phyloP scores from a whole-genome alignment of 1,140 invertebrate genomes.

The Globodera ellingtonae region DNA sequence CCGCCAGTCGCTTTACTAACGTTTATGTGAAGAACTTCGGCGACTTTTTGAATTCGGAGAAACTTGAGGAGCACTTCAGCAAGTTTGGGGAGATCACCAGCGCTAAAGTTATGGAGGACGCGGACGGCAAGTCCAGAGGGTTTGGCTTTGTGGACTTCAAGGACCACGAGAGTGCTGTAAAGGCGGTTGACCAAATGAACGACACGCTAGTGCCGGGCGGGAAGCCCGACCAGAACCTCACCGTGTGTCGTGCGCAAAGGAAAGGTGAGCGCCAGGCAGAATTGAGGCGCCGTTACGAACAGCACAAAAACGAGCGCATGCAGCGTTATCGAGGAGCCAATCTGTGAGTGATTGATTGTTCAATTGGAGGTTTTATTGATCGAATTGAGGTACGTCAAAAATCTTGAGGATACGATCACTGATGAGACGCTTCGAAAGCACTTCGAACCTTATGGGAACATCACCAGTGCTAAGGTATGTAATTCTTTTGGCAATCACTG shows the following conservation, averaged over 20 bases:
- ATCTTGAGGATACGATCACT: constrained; percentile 94
- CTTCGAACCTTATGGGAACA: constrained; percentile 90
- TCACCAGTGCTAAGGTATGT: constrained; percentile 88
- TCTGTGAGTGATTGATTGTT: constrained; percentile 72
- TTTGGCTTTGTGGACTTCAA: constrained; percentile 99
- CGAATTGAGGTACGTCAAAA: constrained; percentile 76
- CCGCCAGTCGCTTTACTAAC: constrained; percentile 95
- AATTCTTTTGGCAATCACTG: neutral
- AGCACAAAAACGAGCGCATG: constrained; percentile 88
- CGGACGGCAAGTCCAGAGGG: constrained; percentile 87
- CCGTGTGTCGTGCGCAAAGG: constrained; percentile 92
- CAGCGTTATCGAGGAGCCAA: constrained; percentile 88
- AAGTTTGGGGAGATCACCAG: constrained; percentile 89
- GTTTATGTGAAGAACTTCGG: constrained; percentile 77
- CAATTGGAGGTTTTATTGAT: constrained; percentile 17
- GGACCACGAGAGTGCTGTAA: constrained; percentile 90
- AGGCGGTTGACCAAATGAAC: constrained; percentile 64
- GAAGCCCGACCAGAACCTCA: constrained; percentile 60
- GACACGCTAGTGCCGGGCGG: constrained; percentile 42
- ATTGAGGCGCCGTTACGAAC: constrained; percentile 91
- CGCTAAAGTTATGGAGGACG: constrained; percentile 82
- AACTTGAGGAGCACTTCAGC: constrained; percentile 88
- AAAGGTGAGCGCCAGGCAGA: constrained; percentile 95
- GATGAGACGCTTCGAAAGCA: constrained; percentile 91
- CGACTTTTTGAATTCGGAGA: constrained; percentile 89